phyloP scores from a whole-genome alignment of 2,797 vertebrate genomes.

The Podargus strigoides region DNA sequence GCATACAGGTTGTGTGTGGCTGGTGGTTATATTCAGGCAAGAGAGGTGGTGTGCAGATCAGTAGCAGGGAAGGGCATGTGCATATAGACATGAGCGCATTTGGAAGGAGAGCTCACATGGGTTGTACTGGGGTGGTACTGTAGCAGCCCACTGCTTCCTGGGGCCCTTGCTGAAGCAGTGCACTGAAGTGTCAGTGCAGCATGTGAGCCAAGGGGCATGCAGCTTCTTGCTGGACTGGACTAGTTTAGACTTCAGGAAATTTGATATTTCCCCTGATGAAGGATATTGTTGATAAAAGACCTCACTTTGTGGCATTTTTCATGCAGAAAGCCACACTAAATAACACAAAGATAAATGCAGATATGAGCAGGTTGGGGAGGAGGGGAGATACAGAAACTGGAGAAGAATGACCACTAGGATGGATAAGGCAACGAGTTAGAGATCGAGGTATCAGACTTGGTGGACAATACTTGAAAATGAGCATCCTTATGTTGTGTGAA shows the following conservation, averaged over 20 bases:
- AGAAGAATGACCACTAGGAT: not conserved
- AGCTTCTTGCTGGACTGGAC: not conserved
- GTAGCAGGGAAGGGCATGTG: not conserved
- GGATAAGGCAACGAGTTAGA: not conserved
- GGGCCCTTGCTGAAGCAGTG: not conserved
- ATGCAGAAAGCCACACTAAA: not conserved
- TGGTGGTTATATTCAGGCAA: not conserved
- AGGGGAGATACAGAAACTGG: not conserved
- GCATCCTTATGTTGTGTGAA: not conserved
- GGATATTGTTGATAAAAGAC: not conserved
- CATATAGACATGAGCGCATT: not conserved
- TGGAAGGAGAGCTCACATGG: not conserved
- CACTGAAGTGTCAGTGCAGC: accelerated
- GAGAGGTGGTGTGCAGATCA: not conserved
- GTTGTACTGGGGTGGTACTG: too few relatives aligned
- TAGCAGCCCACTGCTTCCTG: not conserved
- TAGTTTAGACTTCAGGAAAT: not conserved
- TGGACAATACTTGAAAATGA: not conserved
- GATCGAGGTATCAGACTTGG: not conserved
- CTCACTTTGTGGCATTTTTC: not conserved
- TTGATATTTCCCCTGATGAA: not conserved
- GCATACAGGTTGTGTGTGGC: not conserved
- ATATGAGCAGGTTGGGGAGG: not conserved
- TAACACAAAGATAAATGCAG: not conserved
- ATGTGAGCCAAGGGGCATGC: accelerated